Conservation (phyloP, 2,888 invertebrate genomes). For the Drosophila dives region DNA sequence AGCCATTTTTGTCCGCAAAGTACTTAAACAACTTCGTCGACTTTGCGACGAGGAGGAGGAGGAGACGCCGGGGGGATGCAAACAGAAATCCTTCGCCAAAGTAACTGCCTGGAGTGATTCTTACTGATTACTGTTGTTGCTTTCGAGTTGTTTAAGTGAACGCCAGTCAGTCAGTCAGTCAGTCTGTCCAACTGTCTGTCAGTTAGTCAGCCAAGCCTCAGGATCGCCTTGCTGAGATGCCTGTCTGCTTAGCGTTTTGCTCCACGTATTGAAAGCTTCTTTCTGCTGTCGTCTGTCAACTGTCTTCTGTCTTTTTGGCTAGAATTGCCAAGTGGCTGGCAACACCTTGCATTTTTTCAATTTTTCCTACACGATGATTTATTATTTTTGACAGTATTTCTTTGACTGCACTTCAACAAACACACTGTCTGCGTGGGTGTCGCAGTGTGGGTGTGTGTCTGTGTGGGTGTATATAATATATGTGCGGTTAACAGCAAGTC, state of each 20-base stretch:
- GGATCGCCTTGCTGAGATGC: conserved; percentile 33
- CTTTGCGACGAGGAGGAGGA: conserved; percentile 13
- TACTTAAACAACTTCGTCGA: conserved; percentile 58
- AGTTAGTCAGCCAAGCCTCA: conserved; percentile 50
- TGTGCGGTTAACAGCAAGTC: conserved; percentile 39
- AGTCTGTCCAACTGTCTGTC: conserved; percentile 22
- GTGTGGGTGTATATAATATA: conserved; percentile 10
- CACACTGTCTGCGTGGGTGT: conserved; percentile 10
- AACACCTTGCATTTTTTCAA: conserved; percentile 44
- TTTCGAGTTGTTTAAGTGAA: conserved; percentile 33
- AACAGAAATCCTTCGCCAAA: conserved; percentile 23
- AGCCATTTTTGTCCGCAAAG: conserved; percentile 65
- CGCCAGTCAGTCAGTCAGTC: conserved; percentile 6
- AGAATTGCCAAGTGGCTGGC: conserved; percentile 18
- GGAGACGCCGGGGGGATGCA: conserved; percentile 22
- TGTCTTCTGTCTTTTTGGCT: conserved; percentile 28
- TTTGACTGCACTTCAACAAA: conserved; percentile 25
- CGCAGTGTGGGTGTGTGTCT: background rate
- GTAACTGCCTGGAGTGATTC: conserved; percentile 13
- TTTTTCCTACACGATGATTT: conserved; percentile 64
- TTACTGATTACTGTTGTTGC: conserved; percentile 24
- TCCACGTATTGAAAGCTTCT: conserved; percentile 64
- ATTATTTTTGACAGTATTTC: conserved; percentile 70
- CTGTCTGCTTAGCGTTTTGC: conserved; percentile 63
- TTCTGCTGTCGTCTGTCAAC: conserved; percentile 28